Evolutionary conservation across 2,888 invertebrate species (phyloP), one percentile per base, ranked within the genome.

Genomic region (Heteropelma amictum): DNA sequence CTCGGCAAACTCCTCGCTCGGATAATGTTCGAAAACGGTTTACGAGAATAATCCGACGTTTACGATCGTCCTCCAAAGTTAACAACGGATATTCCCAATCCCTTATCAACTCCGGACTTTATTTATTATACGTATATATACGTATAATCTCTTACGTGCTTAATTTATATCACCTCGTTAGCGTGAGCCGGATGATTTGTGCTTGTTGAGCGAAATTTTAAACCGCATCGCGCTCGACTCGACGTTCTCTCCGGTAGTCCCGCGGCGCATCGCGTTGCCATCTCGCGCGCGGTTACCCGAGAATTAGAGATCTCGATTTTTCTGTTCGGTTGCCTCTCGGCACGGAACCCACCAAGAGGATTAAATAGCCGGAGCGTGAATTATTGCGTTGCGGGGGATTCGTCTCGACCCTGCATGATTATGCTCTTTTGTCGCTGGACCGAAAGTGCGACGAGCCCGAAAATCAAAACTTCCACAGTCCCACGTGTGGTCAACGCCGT

Each of bases 341-440:
- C 4, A 30, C 19, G 30, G 1, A 60, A n/a, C n/a, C 42, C 14
- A 14, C 19, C n/a, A n/a, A 3, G 1, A 42, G 74, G 74, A 75
- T 75, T 75, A 75, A 75, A 70, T 67, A 53, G 60, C 65, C 45
- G 14, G 65, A 70, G 74, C 70, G 69, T 75, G 74, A 75, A 75
- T 75, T 75, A 75, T 75, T 53, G 61, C 26, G 45, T 10, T 12
- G 42, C n/a, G n/a, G 58, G 42, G 68, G 49, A 26, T 21, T 60
- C 65, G 53, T 26, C 35, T 53, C 51, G 33, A 21, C 60, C 33
- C 72, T 8, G 12, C 14, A 28, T n/a, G n/a, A n/a, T n/a, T n/a
- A 14, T 26, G 26, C 67, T 47, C 45, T 56, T 71, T 30, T 35
- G n/a, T n/a, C 58, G 68, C 54, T 53, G 68, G 73, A n/a, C 42